Evolutionary conservation across 1,140 invertebrate genomes (phyloP), one percentile per base, ranked within the genome.

Genomic region (Venturia canescens): DNA sequence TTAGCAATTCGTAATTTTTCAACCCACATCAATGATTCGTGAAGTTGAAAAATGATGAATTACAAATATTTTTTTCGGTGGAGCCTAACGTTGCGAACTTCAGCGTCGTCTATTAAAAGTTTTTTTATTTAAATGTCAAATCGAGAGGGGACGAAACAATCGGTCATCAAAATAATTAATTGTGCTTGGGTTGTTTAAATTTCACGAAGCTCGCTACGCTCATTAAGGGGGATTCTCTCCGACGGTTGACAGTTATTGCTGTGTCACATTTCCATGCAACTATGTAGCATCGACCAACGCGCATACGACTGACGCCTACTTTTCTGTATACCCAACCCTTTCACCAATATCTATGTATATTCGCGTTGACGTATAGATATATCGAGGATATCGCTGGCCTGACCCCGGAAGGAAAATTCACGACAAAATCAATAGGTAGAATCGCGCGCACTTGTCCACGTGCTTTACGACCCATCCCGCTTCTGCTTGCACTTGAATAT

Each of bases 401-500:
- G 69, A 71, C 69, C 69, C 34, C 69, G 69, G 69, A 71, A 44
- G 74, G 48, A 53, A 53, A 23, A 76, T 44, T 71, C 34, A 7
- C 38, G 69, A 71, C 15, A 76, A 76, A 66, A 76, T 76, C 74
- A 76, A 76, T 76, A 76, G 60, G 23, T 11, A 50, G 74, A 76
- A 76, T 31, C 74, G 74, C 74, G 74, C 74, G 74, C 74, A 76
- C 50, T 66, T 60, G 60, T 38, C 53, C 74, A 76, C 74, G 74
- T 76, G 74, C 48, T 76, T 38, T 76, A 57, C 23, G 27, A 63
- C 60, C 50, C 50, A 63, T 26, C 23, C 60, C 3, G 23, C 60
- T 63, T 23, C 3, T 15, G 27, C 50, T 7, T 53, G 1, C 6
- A 29, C 16, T 27, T 18, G 31, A 60, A 44, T 71, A 44, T 63